Evolutionary conservation across 2,113 vertebrate species (phyloP).

Genomic region (Oreochromis tanganicae): DNA sequence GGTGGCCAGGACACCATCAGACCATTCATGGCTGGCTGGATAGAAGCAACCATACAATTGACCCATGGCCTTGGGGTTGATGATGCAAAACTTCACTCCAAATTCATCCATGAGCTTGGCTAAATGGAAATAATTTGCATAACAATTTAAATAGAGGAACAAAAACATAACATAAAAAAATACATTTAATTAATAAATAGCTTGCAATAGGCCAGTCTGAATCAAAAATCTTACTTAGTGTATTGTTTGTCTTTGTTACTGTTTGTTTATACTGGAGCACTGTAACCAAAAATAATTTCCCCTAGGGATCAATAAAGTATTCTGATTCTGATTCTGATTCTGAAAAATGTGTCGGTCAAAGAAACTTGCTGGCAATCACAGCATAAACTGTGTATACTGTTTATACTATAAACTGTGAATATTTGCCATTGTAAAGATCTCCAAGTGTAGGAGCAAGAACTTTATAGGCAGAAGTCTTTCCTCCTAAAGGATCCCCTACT

Average conservation of each 20-base stretch:
- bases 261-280: too few relatives aligned
- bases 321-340: too few relatives aligned
- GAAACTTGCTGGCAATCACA: not conserved
- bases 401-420: not conserved
- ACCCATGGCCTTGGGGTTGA: constrained; percentile 92
- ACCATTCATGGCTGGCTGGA: constrained; percentile 88
- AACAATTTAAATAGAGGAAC: not conserved
- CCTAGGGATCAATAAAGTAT: too few relatives aligned
- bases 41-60: constrained; percentile 90
- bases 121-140: constrained; percentile 26
- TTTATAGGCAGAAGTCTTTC: constrained; percentile 86
- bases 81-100: constrained; percentile 81
- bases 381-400: not conserved
- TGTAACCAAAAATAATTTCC: too few relatives aligned
- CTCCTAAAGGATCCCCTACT: constrained; percentile 84
- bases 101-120: constrained; percentile 81
- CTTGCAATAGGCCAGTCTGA: not conserved
- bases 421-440: constrained; percentile 75
- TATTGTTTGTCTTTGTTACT: too few relatives aligned
- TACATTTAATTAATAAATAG: not conserved
- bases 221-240: not conserved
- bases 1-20: constrained; percentile 84
- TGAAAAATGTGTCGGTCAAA: not conserved
- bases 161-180: not conserved
- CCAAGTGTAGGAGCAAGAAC: constrained; percentile 80